Conservation (phyloP, 2,113 vertebrate genomes). For the Leptobrachium ailaonicum region DNA sequence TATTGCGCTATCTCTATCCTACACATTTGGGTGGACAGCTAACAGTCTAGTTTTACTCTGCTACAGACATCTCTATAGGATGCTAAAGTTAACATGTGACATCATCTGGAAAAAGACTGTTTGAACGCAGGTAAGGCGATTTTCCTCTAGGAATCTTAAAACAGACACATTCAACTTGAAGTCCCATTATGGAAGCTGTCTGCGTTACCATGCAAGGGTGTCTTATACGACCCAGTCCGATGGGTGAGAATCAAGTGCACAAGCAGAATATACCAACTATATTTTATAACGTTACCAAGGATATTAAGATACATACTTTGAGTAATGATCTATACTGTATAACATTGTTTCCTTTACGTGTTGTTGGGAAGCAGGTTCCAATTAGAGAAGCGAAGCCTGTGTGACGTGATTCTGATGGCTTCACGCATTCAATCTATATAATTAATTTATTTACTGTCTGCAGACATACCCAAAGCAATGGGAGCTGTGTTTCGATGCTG, state of each 20-base stretch:
- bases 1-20: slow-evolving; percentile 72
- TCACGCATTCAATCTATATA: slow-evolving; percentile 14
- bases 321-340: not conserved
- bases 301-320: too few relatives aligned
- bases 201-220: slow-evolving; percentile 34
- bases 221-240: not conserved
- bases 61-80: slow-evolving; percentile 42
- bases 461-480: slow-evolving; percentile 20
- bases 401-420: slow-evolving; percentile 31
- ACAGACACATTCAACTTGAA: not conserved
- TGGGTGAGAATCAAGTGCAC: not conserved
- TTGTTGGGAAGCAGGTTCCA: slow-evolving; percentile 22
- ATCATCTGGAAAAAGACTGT: slow-evolving; percentile 60
- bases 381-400: not conserved
- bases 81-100: slow-evolving; percentile 65
- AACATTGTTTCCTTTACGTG: slow-evolving; percentile 1
- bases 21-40: slow-evolving; percentile 71
- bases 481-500: slow-evolving; percentile 51
- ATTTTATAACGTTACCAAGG: too few relatives aligned
- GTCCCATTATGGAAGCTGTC: too few relatives aligned
- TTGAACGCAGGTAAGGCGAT: slow-evolving; percentile 56
- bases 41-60: slow-evolving; percentile 56
- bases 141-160: slow-evolving; percentile 66
- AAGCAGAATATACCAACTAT: too few relatives aligned
- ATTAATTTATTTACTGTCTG: slow-evolving; percentile 34